These are phyloP conservation scores for Cydia amplana DNA, from an alignment of 1,140 invertebrate genomes.

Conservation along the genomic window DNA sequence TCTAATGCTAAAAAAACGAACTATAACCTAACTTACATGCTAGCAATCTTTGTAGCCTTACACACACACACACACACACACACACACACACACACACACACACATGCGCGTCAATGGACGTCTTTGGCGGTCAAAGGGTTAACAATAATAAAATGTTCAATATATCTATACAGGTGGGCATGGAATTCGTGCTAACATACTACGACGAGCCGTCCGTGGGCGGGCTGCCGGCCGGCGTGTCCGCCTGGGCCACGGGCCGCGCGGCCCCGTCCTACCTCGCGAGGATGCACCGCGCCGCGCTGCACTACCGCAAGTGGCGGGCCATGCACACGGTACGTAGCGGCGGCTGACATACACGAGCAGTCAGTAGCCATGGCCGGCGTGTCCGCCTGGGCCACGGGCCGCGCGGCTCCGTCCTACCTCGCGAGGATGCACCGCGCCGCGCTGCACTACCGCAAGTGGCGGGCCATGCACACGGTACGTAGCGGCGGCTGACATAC, in stretches of 20 bases:
- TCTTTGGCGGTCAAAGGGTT: no score
- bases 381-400: slow-evolving; percentile 69
- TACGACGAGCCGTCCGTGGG: slow-evolving; percentile 92
- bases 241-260: slow-evolving; percentile 69
- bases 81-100: no score
- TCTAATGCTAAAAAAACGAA: no score
- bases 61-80: no score
- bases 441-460: slow-evolving; percentile 45
- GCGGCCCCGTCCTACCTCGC: slow-evolving; percentile 36
- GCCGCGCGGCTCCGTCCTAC: slow-evolving; percentile 57
- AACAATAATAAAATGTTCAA: no score
- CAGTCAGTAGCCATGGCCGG: slow-evolving; percentile 83
- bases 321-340: no score
- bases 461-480: slow-evolving; percentile 35
- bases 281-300: no score
- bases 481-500: no score
- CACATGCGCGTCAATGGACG: no score
- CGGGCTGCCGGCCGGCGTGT: slow-evolving; percentile 67
- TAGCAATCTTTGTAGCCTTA: no score
- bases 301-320: no score
- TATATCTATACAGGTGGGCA: slow-evolving; percentile 72
- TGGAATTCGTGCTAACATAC: slow-evolving; percentile 92
- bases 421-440: slow-evolving; percentile 87
- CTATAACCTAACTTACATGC: no score
- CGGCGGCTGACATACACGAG: slow-evolving; percentile 80